These are phyloP conservation scores for Pseudobourletiella spinata DNA, from an alignment of 1,140 invertebrate species.

Conservation along the genomic window DNA sequence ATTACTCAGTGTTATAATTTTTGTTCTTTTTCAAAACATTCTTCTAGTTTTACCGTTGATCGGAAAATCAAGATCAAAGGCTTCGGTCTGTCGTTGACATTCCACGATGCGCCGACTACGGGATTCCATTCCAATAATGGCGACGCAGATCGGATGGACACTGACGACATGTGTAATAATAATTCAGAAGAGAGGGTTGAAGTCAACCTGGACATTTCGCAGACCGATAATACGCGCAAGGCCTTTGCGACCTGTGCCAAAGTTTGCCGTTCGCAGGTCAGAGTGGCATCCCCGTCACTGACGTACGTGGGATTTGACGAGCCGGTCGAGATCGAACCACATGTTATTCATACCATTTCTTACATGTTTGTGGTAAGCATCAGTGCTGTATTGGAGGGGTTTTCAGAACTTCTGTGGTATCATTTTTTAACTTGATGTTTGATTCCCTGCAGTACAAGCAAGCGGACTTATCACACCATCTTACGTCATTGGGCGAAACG, in stretches of 20 bases:
- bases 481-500: neutral
- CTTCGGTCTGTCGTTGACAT: neutral
- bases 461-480: neutral
- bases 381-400: neutral
- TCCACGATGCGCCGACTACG: neutral
- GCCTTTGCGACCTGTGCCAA: neutral
- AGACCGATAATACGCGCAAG: neutral
- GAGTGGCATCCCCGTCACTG: neutral
- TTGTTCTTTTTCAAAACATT: too few species aligned
- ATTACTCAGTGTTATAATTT: neutral
- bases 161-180: neutral
- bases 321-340: neutral
- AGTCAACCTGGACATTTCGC: neutral
- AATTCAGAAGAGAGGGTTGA: neutral
- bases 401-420: too few species aligned
- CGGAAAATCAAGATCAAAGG: neutral
- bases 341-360: constrained; percentile 1
- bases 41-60: neutral
- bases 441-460: neutral
- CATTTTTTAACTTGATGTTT: too few species aligned
- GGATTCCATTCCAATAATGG: neutral
- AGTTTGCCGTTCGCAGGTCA: neutral
- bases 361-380: constrained; percentile 1
- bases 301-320: neutral
- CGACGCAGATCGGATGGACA: neutral